phyloP scores from a whole-genome alignment of 1,140 invertebrate genomes.

The Drosophila kurseongensis region DNA sequence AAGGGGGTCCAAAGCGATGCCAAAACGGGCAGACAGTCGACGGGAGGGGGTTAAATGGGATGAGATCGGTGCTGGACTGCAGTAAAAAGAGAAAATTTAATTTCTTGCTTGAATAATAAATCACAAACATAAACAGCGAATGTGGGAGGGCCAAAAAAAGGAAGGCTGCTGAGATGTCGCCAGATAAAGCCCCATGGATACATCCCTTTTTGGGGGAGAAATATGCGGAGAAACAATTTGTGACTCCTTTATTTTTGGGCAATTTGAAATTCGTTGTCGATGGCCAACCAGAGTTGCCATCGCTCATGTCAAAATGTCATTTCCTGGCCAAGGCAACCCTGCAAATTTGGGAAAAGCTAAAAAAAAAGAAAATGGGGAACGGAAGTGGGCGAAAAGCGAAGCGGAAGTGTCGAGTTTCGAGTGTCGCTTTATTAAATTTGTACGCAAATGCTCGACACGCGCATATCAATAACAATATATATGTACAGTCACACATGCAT shows the following conservation, averaged over 20 bases:
- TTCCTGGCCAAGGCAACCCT: slow-evolving; percentile 47
- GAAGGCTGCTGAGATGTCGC: slow-evolving; percentile 52
- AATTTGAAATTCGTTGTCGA: slow-evolving; percentile 74
- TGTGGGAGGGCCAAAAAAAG: neutral
- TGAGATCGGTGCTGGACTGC: slow-evolving; percentile 34
- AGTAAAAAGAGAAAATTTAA: slow-evolving; percentile 81
- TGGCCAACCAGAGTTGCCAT: slow-evolving; percentile 49
- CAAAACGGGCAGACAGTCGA: slow-evolving; percentile 46
- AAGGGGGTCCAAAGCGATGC: slow-evolving; percentile 33
- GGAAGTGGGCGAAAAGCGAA: slow-evolving; percentile 7
- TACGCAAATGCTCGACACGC: slow-evolving; percentile 77
- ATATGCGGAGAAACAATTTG: slow-evolving; percentile 1
- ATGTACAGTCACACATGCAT: slow-evolving; percentile 4
- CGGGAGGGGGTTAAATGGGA: neutral
- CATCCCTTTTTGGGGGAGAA: slow-evolving; percentile 14
- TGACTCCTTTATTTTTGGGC: slow-evolving; percentile 30
- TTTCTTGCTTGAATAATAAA: slow-evolving; percentile 83
- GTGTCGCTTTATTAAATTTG: slow-evolving; percentile 82
- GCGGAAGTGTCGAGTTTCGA: slow-evolving; percentile 50
- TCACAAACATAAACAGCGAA: slow-evolving; percentile 77
- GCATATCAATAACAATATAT: slow-evolving; percentile 75
- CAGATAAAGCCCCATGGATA: slow-evolving; percentile 58
- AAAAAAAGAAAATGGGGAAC: neutral
- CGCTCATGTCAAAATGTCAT: slow-evolving; percentile 77
- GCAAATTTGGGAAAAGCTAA: slow-evolving; percentile 10